Evolutionary conservation across 1,140 invertebrate genomes (phyloP), one percentile per base, ranked within the genome.

Genomic region (Asbolus verrucosus): DNA sequence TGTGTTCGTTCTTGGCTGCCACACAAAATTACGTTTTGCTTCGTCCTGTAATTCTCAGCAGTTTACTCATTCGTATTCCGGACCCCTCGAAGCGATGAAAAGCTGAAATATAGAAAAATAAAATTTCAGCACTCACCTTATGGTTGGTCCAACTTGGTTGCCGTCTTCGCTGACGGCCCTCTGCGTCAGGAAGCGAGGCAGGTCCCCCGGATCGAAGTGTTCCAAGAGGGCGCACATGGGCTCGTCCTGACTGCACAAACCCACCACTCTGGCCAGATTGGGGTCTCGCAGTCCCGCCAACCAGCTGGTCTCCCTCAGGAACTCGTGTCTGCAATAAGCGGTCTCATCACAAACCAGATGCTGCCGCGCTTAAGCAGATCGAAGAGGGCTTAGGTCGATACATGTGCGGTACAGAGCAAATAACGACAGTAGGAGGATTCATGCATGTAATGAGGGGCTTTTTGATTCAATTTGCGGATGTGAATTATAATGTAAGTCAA

Each of bases 181-280:
- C 39, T 83, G 82, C 62, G 84, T 82, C 21, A 94, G 83, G 80
- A 94, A 94, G 69, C 89, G 89, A 61, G 93, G 91, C 13, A 96
- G 85, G 80, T 95, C 93, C 2, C 93, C 92, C 30, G 90, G 87
- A 78, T 94, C 91, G 67, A 92, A 91, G 79, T 94, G 93, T 80
- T 96, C 94, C 63, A 95, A 89, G 1, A 96, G 87, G 72, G 94
- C 90, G 81, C 92, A 93, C 66, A 92, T 88, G 0, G 94, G 94
- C 76, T 94, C 92, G 65, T 94, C 91, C 62, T 91, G 87, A 65
- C 84, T 86, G 76, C 93, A 94, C 33, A 95, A 84, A 0, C 92
- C 94, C 2, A 95, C 85, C 46, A 96, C 90, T 61, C 91, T 85
- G 1, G 93, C 91, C 59, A 97, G 86, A 82, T 96, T 94, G 4